A percentile compares a stretch with the other conserved stretches of the same genome.
These are phyloP conservation scores for Leucophenga montana DNA, from an alignment of 2,888 invertebrate species.

Conservation along the genomic window DNA sequence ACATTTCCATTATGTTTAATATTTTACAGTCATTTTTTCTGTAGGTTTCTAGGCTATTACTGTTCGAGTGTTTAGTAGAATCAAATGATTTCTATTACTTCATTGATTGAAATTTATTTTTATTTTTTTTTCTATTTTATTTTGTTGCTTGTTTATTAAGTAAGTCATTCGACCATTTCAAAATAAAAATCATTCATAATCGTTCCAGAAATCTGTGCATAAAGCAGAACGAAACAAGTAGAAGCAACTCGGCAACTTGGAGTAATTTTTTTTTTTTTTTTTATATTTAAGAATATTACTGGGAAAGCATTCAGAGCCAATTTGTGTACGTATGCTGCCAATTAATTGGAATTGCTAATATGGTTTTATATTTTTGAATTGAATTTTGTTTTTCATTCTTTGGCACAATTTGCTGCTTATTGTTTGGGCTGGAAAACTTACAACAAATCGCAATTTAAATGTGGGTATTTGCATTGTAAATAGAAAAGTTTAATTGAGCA, in stretches of 20 bases:
- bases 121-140: background rate
- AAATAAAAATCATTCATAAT: background rate
- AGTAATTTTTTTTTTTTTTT: too few species aligned
- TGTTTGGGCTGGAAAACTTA: too few species aligned
- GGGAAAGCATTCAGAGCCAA: background rate
- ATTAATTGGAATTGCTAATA: constrained; percentile 19
- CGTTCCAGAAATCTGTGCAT: background rate
- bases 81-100: background rate
- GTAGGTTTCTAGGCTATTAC: constrained; percentile 2
- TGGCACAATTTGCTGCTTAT: background rate
- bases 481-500: too few species aligned
- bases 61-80: too few species aligned
- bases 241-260: background rate
- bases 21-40: constrained; percentile 31
- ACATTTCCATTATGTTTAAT: constrained; percentile 16
- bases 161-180: too few species aligned
- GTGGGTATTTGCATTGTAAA: too few species aligned
- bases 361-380: background rate
- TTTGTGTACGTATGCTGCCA: background rate
- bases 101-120: background rate
- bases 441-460: too few species aligned
- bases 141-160: background rate
- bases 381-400: constrained; percentile 42
- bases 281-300: too few species aligned
- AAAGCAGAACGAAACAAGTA: background rate